Conservation (phyloP, 1,140 invertebrate genomes). For the Drosophila cardini region DNA sequence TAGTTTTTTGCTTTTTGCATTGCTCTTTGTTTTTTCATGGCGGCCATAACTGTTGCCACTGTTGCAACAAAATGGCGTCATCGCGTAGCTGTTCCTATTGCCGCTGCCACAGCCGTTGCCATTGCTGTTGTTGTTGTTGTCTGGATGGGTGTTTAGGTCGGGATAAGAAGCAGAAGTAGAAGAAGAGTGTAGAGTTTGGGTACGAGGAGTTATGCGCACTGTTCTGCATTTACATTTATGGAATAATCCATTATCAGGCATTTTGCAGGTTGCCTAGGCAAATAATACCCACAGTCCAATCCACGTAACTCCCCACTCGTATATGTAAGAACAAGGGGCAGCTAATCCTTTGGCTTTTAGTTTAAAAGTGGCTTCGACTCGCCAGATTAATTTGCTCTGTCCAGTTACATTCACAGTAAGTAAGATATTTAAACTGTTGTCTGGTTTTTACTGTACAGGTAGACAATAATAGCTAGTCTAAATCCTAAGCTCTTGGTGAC, state of each 20-base stretch:
- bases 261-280: constrained; percentile 81
- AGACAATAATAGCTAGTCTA: too few species aligned
- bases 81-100: constrained; percentile 37
- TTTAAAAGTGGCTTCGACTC: constrained; percentile 71
- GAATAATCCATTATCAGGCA: constrained; percentile 83
- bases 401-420: constrained; percentile 41
- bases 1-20: constrained; percentile 11
- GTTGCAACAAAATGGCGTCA: constrained; percentile 73
- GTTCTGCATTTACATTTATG: constrained; percentile 78
- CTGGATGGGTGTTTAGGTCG: constrained; percentile 28
- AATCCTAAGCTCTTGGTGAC: too few species aligned
- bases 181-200: too few species aligned
- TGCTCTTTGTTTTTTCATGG: constrained; percentile 57
- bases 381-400: constrained; percentile 66
- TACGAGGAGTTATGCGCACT: constrained; percentile 39
- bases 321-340: constrained; percentile 27
- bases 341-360: constrained; percentile 72
- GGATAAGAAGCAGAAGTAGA: not conserved
- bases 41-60: constrained; percentile 72
- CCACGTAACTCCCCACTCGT: not conserved
- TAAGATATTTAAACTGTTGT: constrained; percentile 44
- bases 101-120: constrained; percentile 27
- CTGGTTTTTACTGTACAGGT: too few species aligned
- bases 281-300: constrained; percentile 59
- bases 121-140: constrained; percentile 31